phyloP scores from a whole-genome alignment of 2,113 vertebrate species.

The Catharus minimus region DNA sequence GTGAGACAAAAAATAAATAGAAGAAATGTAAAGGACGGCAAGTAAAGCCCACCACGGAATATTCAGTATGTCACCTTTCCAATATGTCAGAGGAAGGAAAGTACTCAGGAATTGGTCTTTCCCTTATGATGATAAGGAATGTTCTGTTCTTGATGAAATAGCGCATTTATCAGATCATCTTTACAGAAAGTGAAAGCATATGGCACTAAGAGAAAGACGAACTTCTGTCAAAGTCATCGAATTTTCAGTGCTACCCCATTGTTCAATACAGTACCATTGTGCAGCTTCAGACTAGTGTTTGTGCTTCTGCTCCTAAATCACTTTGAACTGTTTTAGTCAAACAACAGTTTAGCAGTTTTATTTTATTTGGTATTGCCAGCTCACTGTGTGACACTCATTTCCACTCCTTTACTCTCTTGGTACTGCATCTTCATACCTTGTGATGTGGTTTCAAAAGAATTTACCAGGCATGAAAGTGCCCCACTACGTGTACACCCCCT shows the following conservation, averaged over 20 bases:
- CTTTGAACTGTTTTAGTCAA: background rate
- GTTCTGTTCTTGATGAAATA: background rate
- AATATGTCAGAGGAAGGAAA: background rate
- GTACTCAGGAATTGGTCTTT: background rate
- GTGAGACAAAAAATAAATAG: background rate
- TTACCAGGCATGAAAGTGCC: background rate
- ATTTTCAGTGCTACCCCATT: background rate
- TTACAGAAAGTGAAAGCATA: accelerated
- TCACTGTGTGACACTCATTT: background rate
- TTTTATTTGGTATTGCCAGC: background rate
- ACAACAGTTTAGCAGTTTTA: background rate
- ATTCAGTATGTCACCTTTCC: background rate
- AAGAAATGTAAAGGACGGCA: background rate
- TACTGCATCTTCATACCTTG: background rate
- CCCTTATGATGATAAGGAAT: background rate
- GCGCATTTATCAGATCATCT: accelerated
- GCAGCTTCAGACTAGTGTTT: background rate
- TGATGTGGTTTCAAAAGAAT: background rate
- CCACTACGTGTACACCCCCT: background rate
- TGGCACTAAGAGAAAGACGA: background rate
- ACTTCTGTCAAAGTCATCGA: background rate
- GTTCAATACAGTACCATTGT: background rate
- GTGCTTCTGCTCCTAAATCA: background rate
- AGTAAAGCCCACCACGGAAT: background rate
- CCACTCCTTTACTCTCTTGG: background rate